Percentiles rank a stretch among this genome's conserved stretches.
These are phyloP conservation scores for Aricia agestis DNA, from an alignment of 1,140 invertebrate species.

Conservation along the genomic window DNA sequence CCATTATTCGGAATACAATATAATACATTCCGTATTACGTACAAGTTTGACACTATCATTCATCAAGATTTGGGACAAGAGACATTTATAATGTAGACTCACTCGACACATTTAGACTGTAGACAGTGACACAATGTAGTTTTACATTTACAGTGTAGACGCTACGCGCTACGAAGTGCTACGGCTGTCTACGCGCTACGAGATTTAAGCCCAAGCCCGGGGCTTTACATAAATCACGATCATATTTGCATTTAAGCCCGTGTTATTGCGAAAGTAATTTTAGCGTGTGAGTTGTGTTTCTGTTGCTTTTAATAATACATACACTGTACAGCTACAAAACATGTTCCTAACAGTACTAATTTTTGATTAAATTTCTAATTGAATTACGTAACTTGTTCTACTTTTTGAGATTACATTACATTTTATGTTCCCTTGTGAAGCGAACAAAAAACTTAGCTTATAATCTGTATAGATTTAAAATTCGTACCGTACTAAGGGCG, in stretches of 20 bases:
- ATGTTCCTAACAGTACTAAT: neutral
- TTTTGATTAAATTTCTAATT: neutral
- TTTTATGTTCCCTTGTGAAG: too few species aligned
- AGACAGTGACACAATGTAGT: neutral
- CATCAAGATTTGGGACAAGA: neutral
- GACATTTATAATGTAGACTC: neutral
- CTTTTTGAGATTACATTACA: too few species aligned
- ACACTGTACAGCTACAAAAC: neutral
- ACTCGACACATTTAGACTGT: neutral
- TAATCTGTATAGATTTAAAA: too few species aligned
- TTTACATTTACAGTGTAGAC: neutral
- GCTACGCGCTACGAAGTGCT: neutral
- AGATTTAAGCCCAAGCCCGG: neutral
- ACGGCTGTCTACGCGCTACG: neutral
- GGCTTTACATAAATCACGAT: neutral
- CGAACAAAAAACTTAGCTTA: too few species aligned
- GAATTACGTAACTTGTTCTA: too few species aligned
- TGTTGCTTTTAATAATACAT: neutral
- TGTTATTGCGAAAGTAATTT: slow-evolving; percentile 3
- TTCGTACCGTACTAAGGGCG: neutral
- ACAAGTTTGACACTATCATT: neutral
- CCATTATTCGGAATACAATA: neutral
- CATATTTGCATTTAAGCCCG: slow-evolving; percentile 2
- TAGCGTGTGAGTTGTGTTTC: neutral
- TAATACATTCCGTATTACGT: neutral